A percentile compares a stretch with the other conserved stretches of the same genome.
Conservation (phyloP, 2,113 vertebrate species). For the Saguinus midas region DNA sequence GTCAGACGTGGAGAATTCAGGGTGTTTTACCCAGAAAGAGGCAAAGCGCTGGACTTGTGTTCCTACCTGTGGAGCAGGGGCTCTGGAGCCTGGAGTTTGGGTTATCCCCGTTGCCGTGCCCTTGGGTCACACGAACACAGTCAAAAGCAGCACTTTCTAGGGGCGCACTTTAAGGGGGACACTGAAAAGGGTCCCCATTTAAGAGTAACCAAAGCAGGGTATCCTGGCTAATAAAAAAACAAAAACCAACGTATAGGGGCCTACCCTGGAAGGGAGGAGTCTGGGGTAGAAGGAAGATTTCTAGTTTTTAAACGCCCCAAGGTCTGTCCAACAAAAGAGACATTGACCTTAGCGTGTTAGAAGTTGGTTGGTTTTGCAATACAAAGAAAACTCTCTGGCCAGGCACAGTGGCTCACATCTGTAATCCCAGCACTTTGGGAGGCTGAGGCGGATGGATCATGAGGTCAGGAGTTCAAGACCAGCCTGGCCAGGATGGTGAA, state of each 20-base stretch:
- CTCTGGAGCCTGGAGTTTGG: neutral
- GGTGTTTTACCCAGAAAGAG: accelerated
- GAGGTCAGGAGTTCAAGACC: too few relatives aligned
- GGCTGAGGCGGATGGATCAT: too few relatives aligned
- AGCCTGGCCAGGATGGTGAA: too few relatives aligned
- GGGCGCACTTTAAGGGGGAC: neutral
- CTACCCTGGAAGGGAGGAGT: neutral
- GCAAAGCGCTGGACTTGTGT: too few relatives aligned
- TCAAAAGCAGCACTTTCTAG: neutral
- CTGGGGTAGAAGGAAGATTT: neutral
- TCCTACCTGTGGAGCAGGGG: neutral
- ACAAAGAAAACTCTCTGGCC: neutral
- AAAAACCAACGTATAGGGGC: neutral
- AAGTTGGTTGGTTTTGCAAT: accelerated
- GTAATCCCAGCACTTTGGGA: too few relatives aligned
- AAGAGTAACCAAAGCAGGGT: accelerated
- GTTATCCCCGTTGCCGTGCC: accelerated
- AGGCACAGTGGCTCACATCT: too few relatives aligned
- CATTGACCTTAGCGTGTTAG: accelerated
- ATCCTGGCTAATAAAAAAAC: neutral
- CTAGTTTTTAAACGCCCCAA: neutral
- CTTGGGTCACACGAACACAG: accelerated
- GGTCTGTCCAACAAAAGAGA: neutral
- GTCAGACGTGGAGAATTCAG: too few relatives aligned
- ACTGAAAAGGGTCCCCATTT: neutral